Percentiles rank a stretch among this genome's conserved stretches.
Conservation (phyloP, 2,888 invertebrate genomes). For the Scaptomyza parva region DNA sequence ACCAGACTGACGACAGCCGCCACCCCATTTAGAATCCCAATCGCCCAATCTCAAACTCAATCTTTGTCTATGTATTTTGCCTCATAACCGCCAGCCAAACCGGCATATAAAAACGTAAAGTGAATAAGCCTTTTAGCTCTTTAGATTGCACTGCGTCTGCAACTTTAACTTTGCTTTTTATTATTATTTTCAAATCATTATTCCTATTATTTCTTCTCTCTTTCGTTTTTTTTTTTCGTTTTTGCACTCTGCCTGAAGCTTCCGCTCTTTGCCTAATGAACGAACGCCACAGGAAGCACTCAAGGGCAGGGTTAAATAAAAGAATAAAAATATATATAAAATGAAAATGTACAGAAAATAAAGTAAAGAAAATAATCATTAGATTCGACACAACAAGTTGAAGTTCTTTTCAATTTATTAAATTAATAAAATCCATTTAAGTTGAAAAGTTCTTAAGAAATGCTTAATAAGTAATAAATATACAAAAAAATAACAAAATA, state of each 20-base stretch:
- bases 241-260: slow-evolving; percentile 26
- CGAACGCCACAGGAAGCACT: slow-evolving; percentile 71
- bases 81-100: slow-evolving; percentile 25
- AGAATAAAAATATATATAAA: slow-evolving; percentile 6
- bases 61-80: slow-evolving; percentile 30
- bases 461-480: no score
- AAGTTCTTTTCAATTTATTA: slow-evolving; percentile 9
- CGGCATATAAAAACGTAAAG: slow-evolving; percentile 52
- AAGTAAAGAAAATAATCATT: slow-evolving; percentile 31
- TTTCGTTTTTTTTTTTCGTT: slow-evolving; percentile 15
- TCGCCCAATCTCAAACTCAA: slow-evolving; percentile 8
- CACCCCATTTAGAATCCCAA: slow-evolving; percentile 1
- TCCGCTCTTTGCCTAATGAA: slow-evolving; percentile 65
- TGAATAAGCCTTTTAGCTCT: slow-evolving; percentile 75
- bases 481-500: neutral
- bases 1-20: slow-evolving; percentile 35
- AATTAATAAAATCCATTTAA: no score
- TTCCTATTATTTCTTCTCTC: slow-evolving; percentile 51
- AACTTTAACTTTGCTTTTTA: slow-evolving; percentile 46
- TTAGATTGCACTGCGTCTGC: slow-evolving; percentile 41
- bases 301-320: slow-evolving; percentile 51
- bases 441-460: no score
- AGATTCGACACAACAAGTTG: slow-evolving; percentile 14
- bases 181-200: slow-evolving; percentile 49
- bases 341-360: slow-evolving; percentile 33